phyloP scores from a whole-genome alignment of 2,888 invertebrate genomes.

The Lasioglossum vierecki region DNA sequence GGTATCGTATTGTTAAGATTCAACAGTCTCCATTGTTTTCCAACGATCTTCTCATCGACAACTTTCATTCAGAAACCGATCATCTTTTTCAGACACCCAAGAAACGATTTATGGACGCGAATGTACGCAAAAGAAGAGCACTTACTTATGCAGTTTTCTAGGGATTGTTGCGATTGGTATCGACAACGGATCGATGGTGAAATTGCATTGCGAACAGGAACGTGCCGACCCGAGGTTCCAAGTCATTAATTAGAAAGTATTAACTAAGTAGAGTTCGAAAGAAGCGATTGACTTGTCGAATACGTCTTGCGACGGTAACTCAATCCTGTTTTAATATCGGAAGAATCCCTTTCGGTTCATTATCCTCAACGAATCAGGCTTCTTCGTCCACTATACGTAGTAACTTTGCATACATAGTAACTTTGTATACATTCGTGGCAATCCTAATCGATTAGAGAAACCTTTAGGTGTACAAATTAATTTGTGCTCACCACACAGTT shows the following conservation, averaged over 20 bases:
- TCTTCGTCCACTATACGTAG: not conserved
- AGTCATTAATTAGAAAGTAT: slow-evolving; percentile 25
- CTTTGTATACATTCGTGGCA: not conserved
- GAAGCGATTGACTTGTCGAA: not conserved
- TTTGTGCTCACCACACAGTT: not conserved
- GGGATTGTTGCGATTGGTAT: not conserved
- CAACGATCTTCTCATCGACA: not conserved
- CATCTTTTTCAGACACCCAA: not conserved
- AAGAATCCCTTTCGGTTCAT: not conserved
- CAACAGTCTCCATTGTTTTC: not conserved
- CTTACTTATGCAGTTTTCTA: not conserved
- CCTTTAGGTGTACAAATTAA: not conserved
- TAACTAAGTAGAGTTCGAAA: not conserved
- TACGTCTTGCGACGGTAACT: not conserved
- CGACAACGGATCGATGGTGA: not conserved
- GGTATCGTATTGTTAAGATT: not conserved
- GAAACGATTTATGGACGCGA: not conserved
- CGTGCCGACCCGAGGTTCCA: not conserved
- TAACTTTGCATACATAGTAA: not conserved
- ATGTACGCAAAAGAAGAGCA: not conserved
- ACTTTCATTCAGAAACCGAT: not conserved
- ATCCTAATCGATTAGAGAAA: not conserved
- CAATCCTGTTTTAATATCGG: not conserved
- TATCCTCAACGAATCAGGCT: not conserved
- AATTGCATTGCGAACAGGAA: not conserved